Base-by-base conservation (phyloP, 2,113 vertebrate species). In the Gambusia affinis region DNA sequence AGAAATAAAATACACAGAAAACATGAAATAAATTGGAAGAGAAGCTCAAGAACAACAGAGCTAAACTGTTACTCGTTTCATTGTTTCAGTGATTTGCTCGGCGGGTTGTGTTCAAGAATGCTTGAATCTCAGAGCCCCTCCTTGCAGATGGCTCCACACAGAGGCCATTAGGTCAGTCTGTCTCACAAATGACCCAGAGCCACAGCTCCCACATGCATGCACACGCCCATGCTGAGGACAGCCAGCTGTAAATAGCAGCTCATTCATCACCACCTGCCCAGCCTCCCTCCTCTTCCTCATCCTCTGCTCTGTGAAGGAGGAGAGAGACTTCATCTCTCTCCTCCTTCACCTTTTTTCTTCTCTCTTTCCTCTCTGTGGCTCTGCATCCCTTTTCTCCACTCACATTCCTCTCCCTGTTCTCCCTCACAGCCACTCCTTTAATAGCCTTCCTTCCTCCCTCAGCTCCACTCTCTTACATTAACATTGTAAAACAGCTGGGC, bases 181-280 rank as follows among this genome's bases (percentile, higher is more conserved):
- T 61, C 78, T 81, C 79, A 85, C 81, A 85, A 83, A 90, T 82
- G 73, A 89, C 83, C 88, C 83, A 69, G 37, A 81, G 78, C 66
- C 63, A 42, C 62, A 70, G 68, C 78, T 83, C 83, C 76, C 87
- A 80, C 79, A 78, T 79, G 76, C 63, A 70, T 71, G 57, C 29
- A 62, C 81, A 80, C 76, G 47, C 76, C 33, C 64, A 54, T 17
- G 1, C 60, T 27, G 72, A 51, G 47, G 67, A 42, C 82, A 67
- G 65, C 33, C 35, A 57, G 76, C 79, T 87, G 82, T 68, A 89
- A 92, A 91, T 88, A 92, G 86, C 85, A 86, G 72, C 86, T 81
- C 88, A 92, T 92, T 86, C 82, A 88, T 92, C 89, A 84, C 60
- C 64, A 84, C 76, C 82, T 85, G 79, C 74, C 79, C 72, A 76